Base-by-base conservation (phyloP, 2,797 vertebrate species). In the Propithecus perrieri region DNA sequence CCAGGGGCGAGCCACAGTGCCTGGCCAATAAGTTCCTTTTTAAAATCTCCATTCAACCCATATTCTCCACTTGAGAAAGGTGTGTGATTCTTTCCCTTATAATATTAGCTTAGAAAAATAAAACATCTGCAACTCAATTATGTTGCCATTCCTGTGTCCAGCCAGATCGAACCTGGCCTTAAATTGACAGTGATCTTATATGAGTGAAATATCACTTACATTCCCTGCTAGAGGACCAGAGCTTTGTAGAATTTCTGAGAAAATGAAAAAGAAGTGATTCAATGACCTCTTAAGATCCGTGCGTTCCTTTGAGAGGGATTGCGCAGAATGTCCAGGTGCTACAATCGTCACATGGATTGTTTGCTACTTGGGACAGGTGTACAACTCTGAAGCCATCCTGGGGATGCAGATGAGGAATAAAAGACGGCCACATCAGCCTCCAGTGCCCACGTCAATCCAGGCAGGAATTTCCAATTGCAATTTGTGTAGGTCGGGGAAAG, bases 311-410 rank as follows among this genome's bases (percentile, higher is more conserved):
- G 11, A 59, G 33, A 91, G 50, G 7, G 33, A 0, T 12, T 50
- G 35, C 7, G 28, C 53, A 26, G 55, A 20, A 2, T 7, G 10
- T 13, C 65, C 46, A 10, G 18, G 7, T 2, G 22, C 69, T 15
- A 2, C 2, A 11, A 4, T 18, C 79, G 38, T 14, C 46, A 26
- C 5, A 0, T 10, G 20, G 18, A 43, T 13, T 41, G 26, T 50
- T 1, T 38, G 55, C 18, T 63, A 4, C 7, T 10, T 38, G 28
- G 18, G 50, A 69, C 30, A 80, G 61, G 38, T 59, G 14, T 35
- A 43, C 55, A 10, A 38, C 10, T 26, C 17, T 0, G 24, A 35
- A 15, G 18, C 9, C 12, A 4, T 1, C 0, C 1, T 6, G 10
- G 13, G 26, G 28, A 22, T 24, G 35, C 65, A n/a, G 35, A 35